Evolutionary conservation across 2,888 invertebrate genomes (phyloP), one percentile per base, ranked within the genome.

Genomic region (Drosophila villosipedis): DNA sequence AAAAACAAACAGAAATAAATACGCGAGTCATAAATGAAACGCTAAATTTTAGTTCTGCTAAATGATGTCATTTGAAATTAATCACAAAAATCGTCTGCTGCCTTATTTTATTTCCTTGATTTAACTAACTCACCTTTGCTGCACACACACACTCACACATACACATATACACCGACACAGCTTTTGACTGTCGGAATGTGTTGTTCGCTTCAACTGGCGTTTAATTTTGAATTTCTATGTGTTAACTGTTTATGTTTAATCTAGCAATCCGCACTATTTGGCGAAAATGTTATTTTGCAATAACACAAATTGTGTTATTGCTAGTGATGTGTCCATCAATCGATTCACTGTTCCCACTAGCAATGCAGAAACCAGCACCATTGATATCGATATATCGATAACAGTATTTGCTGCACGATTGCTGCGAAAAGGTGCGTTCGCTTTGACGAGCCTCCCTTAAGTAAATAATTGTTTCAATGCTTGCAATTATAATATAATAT

Each of bases 11-110:
- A 90, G 90, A 79, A 84, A 73, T 78, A 80, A 72, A 74, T 47
- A 63, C 55, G 63, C 68, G 70, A 59, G 74, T 64, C 67, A 67
- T 72, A 72, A 82, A 75, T 52, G 64, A 54, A 64, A 33, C 62
- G 49, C 62, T 71, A 63, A 68, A 68, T 87, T 82, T 73, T 71
- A 64, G 68, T 62, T 73, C 60, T 85, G 68, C 65, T 70, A 65
- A 73, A 89, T 85, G 85, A 85, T 89, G 85, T 85, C 85, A 85
- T 90, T 76, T 84, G 78, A 80, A 76, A 75, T 77, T 72, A 76
- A 84, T 80, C 68, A 65, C 68, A 63, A 76, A 61, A 70, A 61
- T 52, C 19, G n/a, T 10, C 22, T 47, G n/a, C 19, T 60, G 66
- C 30, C 14, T n/a, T 9, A 39, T 68, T 80, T 74, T 49, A 37